phyloP scores from a whole-genome alignment of 64 coral and sea anemone genomes.

The Montipora sp. region DNA sequence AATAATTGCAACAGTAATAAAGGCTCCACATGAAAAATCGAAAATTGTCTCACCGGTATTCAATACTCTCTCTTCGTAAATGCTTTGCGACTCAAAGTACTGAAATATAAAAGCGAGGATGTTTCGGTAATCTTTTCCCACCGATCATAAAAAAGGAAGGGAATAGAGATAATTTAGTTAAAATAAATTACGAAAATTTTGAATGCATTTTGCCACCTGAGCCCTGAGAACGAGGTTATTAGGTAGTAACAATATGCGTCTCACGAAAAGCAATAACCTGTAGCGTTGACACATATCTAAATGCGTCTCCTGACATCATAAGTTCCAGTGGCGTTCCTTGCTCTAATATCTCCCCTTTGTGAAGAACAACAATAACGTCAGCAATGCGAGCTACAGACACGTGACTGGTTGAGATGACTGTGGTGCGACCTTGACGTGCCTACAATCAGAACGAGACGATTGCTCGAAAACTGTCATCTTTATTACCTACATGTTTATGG shows the following conservation, averaged over 20 bases:
- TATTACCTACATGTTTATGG: neutral
- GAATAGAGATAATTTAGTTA: too few species aligned
- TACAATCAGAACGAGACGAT: neutral
- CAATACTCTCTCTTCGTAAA: neutral
- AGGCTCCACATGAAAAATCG: neutral
- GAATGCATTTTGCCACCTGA: too few species aligned
- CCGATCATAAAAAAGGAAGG: too few species aligned
- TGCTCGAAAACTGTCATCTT: neutral
- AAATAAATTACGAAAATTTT: too few species aligned
- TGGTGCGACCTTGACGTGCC: conserved; percentile 77
- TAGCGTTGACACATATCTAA: conserved; percentile 73
- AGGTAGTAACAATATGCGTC: neutral
- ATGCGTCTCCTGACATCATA: conserved; percentile 57
- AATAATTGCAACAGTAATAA: neutral
- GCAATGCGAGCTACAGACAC: conserved; percentile 74
- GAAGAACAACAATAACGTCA: conserved; percentile 73
- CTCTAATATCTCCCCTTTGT: conserved; percentile 71
- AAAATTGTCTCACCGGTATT: conserved; percentile 12
- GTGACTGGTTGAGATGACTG: conserved; percentile 81
- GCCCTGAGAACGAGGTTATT: too few species aligned
- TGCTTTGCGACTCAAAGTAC: conserved; percentile 8
- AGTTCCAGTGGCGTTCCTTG: conserved; percentile 60
- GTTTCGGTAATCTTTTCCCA: neutral
- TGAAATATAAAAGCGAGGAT: neutral
- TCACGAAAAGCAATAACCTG: conserved; percentile 44